A percentile compares a stretch with the other conserved stretches of the same genome.
Conservation (phyloP, 2,888 invertebrate genomes). For the Morpho helenor region DNA sequence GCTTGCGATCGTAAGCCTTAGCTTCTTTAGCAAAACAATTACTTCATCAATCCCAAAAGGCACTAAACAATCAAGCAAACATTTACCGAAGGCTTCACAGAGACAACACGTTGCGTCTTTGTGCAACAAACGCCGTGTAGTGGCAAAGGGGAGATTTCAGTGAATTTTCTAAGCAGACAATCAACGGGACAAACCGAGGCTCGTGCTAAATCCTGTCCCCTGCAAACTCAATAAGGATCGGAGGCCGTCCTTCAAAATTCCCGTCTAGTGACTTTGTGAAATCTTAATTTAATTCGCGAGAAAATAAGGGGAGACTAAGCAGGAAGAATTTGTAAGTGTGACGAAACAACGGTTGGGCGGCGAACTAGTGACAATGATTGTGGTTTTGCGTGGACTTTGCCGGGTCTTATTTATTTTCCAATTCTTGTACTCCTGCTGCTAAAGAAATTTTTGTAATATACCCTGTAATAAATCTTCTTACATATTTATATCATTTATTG, state of each 20-base stretch:
- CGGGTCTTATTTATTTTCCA: too few relatives aligned
- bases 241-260: conserved; percentile 26
- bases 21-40: neutral
- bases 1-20: neutral
- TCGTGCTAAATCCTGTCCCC: conserved; percentile 30
- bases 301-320: conserved; percentile 47
- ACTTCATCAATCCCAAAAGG: conserved; percentile 8
- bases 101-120: conserved; percentile 49
- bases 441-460: too few relatives aligned
- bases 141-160: conserved; percentile 43
- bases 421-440: too few relatives aligned
- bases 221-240: conserved; percentile 63
- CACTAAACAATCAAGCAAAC: conserved; percentile 27
- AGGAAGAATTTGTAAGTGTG: conserved; percentile 39
- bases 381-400: neutral
- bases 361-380: neutral
- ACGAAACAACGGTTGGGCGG: conserved; percentile 29
- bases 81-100: conserved; percentile 43
- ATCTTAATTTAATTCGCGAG: conserved; percentile 58
- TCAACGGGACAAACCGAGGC: conserved; percentile 10
- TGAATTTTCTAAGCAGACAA: conserved; percentile 12
- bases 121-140: conserved; percentile 58
- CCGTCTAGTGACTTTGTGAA: conserved; percentile 42
- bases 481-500: too few relatives aligned
- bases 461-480: too few relatives aligned